Conservation (phyloP, 2,113 vertebrate genomes). For the Athene noctua region DNA sequence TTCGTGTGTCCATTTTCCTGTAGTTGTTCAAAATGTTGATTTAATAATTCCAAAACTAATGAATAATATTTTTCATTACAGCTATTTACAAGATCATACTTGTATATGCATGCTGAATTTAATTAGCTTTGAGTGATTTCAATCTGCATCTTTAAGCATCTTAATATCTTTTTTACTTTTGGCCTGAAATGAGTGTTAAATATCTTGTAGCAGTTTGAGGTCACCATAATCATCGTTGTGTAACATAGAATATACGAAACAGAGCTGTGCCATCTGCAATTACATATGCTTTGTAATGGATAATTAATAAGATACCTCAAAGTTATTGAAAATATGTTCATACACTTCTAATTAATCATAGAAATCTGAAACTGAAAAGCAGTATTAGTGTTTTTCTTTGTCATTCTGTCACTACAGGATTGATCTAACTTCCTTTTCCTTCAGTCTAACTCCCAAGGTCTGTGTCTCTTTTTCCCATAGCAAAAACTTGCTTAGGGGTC, state of each 20-base stretch:
- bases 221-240: neutral
- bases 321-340: neutral
- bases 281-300: neutral
- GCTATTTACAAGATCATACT: neutral
- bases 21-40: neutral
- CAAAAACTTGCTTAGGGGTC: neutral
- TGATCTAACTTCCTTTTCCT: neutral
- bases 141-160: neutral
- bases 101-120: neutral
- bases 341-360: neutral
- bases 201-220: neutral
- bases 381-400: neutral
- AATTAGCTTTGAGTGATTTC: neutral
- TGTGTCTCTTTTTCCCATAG: neutral
- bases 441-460: neutral
- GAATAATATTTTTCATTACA: neutral
- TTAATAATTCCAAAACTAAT: neutral
- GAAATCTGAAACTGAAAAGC: neutral
- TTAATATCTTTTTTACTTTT: neutral
- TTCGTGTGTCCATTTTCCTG: neutral
- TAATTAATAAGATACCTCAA: neutral
- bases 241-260: neutral
- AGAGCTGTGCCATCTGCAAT: neutral
- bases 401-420: neutral
- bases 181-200: neutral